Conservation (phyloP, 2,113 vertebrate genomes). For the Osmerus eperlanus region DNA sequence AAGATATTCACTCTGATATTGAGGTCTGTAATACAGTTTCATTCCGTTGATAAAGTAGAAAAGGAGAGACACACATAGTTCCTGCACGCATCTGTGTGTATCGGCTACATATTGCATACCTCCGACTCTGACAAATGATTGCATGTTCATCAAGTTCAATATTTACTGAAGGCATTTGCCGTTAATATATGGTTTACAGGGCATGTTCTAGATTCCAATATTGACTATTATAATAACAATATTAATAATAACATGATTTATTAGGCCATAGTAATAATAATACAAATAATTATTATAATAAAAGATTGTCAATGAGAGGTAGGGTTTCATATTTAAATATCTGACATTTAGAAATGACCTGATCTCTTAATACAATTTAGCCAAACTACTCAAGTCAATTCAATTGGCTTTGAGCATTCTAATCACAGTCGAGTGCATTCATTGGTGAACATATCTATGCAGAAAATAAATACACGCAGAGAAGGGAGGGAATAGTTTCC, state of each 20-base stretch:
- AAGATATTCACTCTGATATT: not conserved
- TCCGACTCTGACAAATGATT: not conserved
- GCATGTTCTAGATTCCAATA: no score
- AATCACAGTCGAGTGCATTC: not conserved
- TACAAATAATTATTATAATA: conserved; percentile 27
- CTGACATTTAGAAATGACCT: not conserved
- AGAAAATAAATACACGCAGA: conserved; percentile 14
- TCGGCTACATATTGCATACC: not conserved
- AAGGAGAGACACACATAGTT: not conserved
- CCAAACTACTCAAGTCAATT: not conserved
- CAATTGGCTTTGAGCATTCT: conserved; percentile 4
- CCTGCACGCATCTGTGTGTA: not conserved
- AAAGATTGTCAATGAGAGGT: not conserved
- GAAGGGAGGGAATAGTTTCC: conserved; percentile 1
- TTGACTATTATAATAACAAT: not conserved
- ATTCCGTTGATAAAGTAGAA: conserved; percentile 25
- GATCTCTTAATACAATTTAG: not conserved
- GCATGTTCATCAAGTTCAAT: no score
- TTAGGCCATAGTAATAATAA: conserved; percentile 17
- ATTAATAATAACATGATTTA: not conserved
- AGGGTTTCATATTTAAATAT: no score
- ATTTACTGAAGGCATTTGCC: no score
- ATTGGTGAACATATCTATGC: conserved; percentile 5
- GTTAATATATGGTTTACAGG: no score
- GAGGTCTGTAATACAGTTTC: conserved; percentile 47